These are phyloP conservation scores for Hirtodrosophila alboralis DNA, from an alignment of 2,888 invertebrate species.

Conservation along the genomic window DNA sequence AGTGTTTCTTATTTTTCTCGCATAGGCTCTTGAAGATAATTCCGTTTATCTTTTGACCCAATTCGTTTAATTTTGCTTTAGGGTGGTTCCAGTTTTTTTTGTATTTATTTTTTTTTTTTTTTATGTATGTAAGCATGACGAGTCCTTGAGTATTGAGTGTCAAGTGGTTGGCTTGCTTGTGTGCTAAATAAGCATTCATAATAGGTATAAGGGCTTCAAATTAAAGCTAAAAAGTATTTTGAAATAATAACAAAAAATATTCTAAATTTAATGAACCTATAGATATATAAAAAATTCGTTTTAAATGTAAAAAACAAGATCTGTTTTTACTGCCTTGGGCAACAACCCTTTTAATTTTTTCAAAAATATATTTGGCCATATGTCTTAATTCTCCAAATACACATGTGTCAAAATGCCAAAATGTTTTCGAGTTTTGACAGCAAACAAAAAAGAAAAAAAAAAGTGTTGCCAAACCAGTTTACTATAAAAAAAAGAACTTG, in stretches of 20 bases:
- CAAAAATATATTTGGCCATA: conserved; percentile 47
- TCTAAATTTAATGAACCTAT: no score
- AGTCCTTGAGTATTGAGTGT: conserved; percentile 46
- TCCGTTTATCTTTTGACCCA: conserved; percentile 77
- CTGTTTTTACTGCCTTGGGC: conserved; percentile 6
- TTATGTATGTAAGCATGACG: conserved; percentile 9
- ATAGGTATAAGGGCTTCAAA: no score
- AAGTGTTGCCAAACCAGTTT: conserved; percentile 48
- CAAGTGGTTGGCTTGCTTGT: conserved; percentile 39
- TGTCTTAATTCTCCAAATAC: conserved; percentile 55
- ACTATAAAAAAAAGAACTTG: conserved; percentile 22
- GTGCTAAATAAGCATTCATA: conserved; percentile 31
- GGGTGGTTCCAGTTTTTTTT: conserved; percentile 34
- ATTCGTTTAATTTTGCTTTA: conserved; percentile 68
- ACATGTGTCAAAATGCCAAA: conserved; percentile 61
- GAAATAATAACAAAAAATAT: conserved; percentile 2
- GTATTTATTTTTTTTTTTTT: conserved; percentile 2
- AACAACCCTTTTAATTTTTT: conserved; percentile 39
- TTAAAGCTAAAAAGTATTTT: conserved; percentile 3
- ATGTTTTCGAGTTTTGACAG: conserved; percentile 51
- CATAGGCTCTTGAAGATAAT: conserved; percentile 79
- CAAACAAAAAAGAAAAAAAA: conserved; percentile 16
- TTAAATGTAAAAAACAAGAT: conserved; percentile 2
- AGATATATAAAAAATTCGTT: conserved; percentile 14
- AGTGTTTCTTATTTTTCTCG: conserved; percentile 43